A percentile compares a stretch with the other conserved stretches of the same genome.
phyloP scores from a whole-genome alignment of 2,888 invertebrate species.

The Heliothis peltigera region DNA sequence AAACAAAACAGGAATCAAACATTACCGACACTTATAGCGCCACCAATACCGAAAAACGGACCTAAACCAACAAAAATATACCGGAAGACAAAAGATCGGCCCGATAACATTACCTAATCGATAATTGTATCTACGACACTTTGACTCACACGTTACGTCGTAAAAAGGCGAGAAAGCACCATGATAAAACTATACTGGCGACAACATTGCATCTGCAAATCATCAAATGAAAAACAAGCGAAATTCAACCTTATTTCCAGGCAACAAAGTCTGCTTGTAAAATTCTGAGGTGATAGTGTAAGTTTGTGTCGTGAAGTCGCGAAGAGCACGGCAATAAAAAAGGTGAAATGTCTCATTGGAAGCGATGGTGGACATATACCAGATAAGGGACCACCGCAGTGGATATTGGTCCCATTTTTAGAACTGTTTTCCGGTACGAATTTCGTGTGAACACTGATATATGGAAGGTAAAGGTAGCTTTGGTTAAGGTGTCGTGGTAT shows the following conservation, averaged over 20 bases:
- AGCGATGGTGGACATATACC: conserved; percentile 82
- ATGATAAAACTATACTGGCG: conserved; percentile 84
- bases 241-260: conserved; percentile 57
- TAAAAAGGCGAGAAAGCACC: conserved; percentile 90
- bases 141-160: conserved; percentile 86
- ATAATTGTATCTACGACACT: conserved; percentile 90
- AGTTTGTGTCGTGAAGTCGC: conserved; percentile 80
- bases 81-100: conserved; percentile 89
- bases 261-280: conserved; percentile 24
- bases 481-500: conserved; percentile 44
- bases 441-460: conserved; percentile 65
- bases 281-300: conserved; percentile 32
- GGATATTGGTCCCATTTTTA: conserved; percentile 82
- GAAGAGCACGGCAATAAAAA: conserved; percentile 88
- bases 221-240: not conserved
- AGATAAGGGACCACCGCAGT: conserved; percentile 89
- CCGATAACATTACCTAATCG: conserved; percentile 89
- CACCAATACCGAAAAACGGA: conserved; percentile 78
- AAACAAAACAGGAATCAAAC: conserved; percentile 75
- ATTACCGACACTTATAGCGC: conserved; percentile 70
- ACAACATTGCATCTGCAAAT: conserved; percentile 54
- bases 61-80: conserved; percentile 87
- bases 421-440: conserved; percentile 84
- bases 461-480: conserved; percentile 32
- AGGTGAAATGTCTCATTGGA: conserved; percentile 89